A percentile compares a stretch with the other conserved stretches of the same genome.
phyloP scores from a whole-genome alignment of 1,140 invertebrate species.

The Drosophila tristis region DNA sequence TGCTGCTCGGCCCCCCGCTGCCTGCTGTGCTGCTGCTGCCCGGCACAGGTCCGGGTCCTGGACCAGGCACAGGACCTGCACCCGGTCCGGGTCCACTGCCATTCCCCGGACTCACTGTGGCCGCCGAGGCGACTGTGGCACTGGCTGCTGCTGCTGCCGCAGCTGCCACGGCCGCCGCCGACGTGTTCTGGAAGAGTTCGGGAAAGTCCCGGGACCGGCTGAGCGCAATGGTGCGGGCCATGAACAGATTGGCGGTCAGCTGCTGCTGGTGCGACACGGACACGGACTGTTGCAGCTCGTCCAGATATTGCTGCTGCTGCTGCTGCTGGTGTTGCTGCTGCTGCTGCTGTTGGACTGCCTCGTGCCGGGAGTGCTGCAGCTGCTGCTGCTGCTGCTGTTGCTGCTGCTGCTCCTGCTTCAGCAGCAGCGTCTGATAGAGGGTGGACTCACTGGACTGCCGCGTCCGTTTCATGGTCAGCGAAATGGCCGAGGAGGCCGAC shows the following conservation, averaged over 20 bases:
- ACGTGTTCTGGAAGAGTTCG: conserved; percentile 72
- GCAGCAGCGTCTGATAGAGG: conserved; percentile 65
- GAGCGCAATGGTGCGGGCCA: conserved; percentile 76
- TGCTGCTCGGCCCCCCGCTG: conserved; percentile 66
- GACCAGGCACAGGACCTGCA: conserved; percentile 23
- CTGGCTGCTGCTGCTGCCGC: conserved; percentile 83
- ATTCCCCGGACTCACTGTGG: conserved; percentile 18
- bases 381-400: conserved; percentile 60
- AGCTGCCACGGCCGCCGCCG: conserved; percentile 68
- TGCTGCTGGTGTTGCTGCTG: conserved; percentile 84
- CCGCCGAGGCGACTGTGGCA: conserved; percentile 65
- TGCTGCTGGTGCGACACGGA: conserved; percentile 84
- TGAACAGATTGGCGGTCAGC: conserved; percentile 79
- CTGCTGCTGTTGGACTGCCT: conserved; percentile 44
- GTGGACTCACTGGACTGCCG: conserved; percentile 69
- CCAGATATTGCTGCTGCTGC: conserved; percentile 85
- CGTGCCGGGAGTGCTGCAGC: conserved; percentile 28
- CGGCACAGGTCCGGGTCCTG: conserved; percentile 46
- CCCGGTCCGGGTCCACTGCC: conserved; percentile 49
- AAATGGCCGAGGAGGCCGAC: conserved; percentile 77
- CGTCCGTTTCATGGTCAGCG: conserved; percentile 75
- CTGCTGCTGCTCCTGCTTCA: conserved; percentile 58
- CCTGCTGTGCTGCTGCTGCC: conserved; percentile 23
- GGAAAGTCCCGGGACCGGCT: conserved; percentile 74
- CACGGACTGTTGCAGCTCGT: conserved; percentile 76